Base-by-base conservation (phyloP, 2,113 vertebrate genomes). In the Catharus minimus region DNA sequence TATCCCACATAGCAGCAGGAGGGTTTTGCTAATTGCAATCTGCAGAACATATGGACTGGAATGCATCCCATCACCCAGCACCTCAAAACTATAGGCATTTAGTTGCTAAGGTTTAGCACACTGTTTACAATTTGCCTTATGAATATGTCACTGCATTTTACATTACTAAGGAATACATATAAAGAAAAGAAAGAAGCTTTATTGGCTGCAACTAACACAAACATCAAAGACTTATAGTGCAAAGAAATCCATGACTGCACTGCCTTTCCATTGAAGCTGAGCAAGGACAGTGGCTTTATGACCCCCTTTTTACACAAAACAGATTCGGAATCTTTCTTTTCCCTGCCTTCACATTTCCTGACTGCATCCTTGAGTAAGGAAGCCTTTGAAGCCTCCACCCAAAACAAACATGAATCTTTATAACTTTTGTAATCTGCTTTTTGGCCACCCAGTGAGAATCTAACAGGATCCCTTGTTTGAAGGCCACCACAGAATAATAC, bases 371-470 rank as follows among this genome's bases (percentile, higher is more conserved):
- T 96, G 85, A 94, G 86, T 81, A 95, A 95, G 88, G 80, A 96
- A 97, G 95, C 82, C 66, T 98, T 98, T 98, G 97, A 98, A 97
- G 96, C 82, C 71, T 96, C 90, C 74, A 86, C 91, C 93, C 97
- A 97, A 97, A 98, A 95, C 94, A 98, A 98, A 97, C 96, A 97
- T 43, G 89, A 95, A 91, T 89, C 95, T 97, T 96, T 95, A 66
- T 91, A 96, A 96, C 88, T 87, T 91, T 90, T 83, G 36, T 74
- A 92, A 81, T 88, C 88, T 94, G 60, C 32, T 93, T 94, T 93
- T 91, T 93, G 97, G 71, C 97, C 97, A 98, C 98, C 97, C 97
- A 98, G 74, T 41, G 86, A 97, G 97, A 97, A 86, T 96, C 90
- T 94, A 96, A 95, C 72, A 89, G 86, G 89, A 95, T 89, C 38